phyloP scores from a whole-genome alignment of 1,140 invertebrate species.

The Anastrepha obliqua region DNA sequence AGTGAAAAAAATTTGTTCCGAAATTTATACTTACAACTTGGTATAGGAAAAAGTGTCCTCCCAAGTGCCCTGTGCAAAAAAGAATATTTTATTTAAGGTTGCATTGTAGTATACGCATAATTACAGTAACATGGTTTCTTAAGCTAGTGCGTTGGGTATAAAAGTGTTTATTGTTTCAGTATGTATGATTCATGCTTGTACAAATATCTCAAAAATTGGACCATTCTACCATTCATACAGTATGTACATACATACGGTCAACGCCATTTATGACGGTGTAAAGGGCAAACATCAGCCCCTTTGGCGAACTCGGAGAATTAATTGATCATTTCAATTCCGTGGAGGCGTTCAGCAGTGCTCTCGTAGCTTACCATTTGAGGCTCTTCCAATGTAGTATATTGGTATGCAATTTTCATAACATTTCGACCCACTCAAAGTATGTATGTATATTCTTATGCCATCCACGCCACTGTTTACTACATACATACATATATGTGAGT shows the following conservation, averaged over 20 bases:
- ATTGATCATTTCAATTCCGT: slow-evolving; percentile 23
- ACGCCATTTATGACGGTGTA: slow-evolving; percentile 38
- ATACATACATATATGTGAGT: neutral
- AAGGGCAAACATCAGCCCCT: slow-evolving; percentile 42
- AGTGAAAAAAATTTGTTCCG: too few species aligned
- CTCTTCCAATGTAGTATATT: slow-evolving; percentile 22
- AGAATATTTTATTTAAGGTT: too few species aligned
- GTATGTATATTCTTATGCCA: neutral
- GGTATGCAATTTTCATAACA: slow-evolving; percentile 39
- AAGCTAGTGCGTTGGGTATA: neutral
- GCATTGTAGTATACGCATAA: too few species aligned
- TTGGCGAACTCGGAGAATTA: slow-evolving; percentile 21
- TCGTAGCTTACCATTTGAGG: neutral
- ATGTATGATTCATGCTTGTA: slow-evolving; percentile 14
- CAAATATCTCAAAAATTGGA: slow-evolving; percentile 15
- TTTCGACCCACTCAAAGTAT: slow-evolving; percentile 16
- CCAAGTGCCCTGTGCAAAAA: too few species aligned
- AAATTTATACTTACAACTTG: too few species aligned
- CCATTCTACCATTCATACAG: neutral
- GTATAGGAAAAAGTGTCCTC: too few species aligned
- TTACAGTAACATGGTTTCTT: too few species aligned
- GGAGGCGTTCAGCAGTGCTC: slow-evolving; percentile 9
- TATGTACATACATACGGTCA: slow-evolving; percentile 15
- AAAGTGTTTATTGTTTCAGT: neutral
- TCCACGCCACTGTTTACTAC: neutral